Conservation (phyloP, 2,888 invertebrate genomes). For the Hartigia nigra region DNA sequence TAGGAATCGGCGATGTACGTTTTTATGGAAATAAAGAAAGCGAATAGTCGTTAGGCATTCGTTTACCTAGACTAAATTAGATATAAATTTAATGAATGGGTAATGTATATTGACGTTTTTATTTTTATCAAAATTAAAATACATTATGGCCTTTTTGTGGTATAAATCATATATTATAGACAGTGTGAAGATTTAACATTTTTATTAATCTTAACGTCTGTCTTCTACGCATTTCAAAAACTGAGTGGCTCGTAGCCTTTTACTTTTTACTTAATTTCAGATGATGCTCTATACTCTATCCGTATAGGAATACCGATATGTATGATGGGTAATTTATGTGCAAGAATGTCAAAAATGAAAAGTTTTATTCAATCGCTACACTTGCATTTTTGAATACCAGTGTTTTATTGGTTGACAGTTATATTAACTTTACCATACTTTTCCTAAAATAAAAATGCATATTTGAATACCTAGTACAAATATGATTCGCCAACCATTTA, state of each 20-base stretch:
- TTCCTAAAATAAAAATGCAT: background rate
- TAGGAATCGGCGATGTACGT: background rate
- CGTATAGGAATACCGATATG: background rate
- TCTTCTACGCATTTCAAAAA: too few relatives aligned
- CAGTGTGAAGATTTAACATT: too few relatives aligned
- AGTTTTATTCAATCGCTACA: background rate
- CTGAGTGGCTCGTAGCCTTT: too few relatives aligned
- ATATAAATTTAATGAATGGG: background rate
- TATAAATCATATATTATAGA: too few relatives aligned
- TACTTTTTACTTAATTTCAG: background rate
- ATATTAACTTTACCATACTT: background rate
- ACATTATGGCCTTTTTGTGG: too few relatives aligned
- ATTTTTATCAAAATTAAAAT: too few relatives aligned
- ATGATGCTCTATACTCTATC: background rate
- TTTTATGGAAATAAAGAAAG: too few relatives aligned
- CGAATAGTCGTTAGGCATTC: background rate
- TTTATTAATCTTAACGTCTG: too few relatives aligned
- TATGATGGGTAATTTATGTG: background rate
- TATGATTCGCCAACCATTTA: background rate
- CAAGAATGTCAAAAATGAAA: background rate
- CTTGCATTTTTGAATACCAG: background rate
- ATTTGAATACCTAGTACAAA: background rate
- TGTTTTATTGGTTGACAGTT: background rate
- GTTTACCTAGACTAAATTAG: background rate
- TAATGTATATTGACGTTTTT: background rate